Conservation (phyloP, 1,140 invertebrate genomes). For the Triops longicaudatus region DNA sequence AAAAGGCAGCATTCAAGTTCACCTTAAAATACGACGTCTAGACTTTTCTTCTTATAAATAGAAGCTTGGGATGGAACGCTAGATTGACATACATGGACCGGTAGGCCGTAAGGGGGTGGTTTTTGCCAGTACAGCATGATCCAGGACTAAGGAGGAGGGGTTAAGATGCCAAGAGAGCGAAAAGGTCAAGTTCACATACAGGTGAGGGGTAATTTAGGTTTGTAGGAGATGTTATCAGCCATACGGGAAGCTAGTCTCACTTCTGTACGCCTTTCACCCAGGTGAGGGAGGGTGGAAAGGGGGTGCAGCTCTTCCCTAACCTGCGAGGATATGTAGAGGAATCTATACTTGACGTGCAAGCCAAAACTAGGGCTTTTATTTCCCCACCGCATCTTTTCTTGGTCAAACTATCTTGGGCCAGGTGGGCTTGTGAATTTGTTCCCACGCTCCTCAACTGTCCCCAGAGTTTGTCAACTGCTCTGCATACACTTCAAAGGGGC, state of each 20-base stretch:
- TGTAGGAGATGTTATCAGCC: constrained; percentile 1
- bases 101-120: too few species aligned
- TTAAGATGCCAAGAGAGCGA: not conserved
- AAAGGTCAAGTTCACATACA: not conserved
- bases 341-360: not conserved
- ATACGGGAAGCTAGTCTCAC: not conserved
- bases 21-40: not conserved
- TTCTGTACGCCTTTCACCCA: not conserved
- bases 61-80: not conserved
- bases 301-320: not conserved
- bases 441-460: constrained; percentile 4
- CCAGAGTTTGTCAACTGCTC: constrained; percentile 7
- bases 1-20: constrained; percentile 6
- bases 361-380: not conserved
- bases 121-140: not conserved
- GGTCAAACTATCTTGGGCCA: not conserved
- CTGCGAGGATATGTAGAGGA: not conserved
- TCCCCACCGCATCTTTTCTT: not conserved
- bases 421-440: not conserved
- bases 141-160: not conserved
- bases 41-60: not conserved
- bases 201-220: not conserved
- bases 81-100: not conserved
- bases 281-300: too few species aligned
- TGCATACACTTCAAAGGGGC: not conserved